Conservation (phyloP, 2,888 invertebrate species). For the Geotrupes spiniger region DNA sequence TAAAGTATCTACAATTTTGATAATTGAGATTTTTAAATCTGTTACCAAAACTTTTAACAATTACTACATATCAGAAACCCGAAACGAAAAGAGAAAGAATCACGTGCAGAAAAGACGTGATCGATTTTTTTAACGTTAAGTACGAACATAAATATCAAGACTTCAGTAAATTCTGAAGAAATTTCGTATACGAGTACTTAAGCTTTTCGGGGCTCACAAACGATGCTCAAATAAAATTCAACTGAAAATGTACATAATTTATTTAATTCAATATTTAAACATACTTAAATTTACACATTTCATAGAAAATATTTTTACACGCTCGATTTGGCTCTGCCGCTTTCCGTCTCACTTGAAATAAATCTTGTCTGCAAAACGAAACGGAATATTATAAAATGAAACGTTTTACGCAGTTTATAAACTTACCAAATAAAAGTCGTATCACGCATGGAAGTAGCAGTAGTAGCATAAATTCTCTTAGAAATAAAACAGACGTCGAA, state of each 20-base stretch:
- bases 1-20: too few relatives aligned
- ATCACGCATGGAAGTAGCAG: conserved; percentile 13
- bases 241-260: conserved; percentile 11
- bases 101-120: too few relatives aligned
- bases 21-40: too few relatives aligned
- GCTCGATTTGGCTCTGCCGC: background rate
- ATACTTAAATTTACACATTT: conserved; percentile 9
- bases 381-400: background rate
- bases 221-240: conserved; percentile 1
- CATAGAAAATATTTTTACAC: conserved; percentile 11
- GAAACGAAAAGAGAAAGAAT: too few relatives aligned
- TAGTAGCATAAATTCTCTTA: conserved; percentile 17
- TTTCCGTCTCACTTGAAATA: conserved; percentile 2
- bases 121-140: too few relatives aligned
- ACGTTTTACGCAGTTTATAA: background rate
- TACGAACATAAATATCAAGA: too few relatives aligned
- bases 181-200: too few relatives aligned
- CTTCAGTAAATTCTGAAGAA: too few relatives aligned
- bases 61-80: too few relatives aligned
- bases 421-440: conserved; percentile 18
- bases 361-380: conserved; percentile 3
- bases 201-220: background rate
- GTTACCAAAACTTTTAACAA: too few relatives aligned
- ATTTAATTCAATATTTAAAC: conserved; percentile 10
- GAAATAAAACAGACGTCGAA: conserved; percentile 14